These are phyloP conservation scores for Acanthochromis polyacanthus DNA, from an alignment of 2,113 vertebrate species.

Conservation along the genomic window DNA sequence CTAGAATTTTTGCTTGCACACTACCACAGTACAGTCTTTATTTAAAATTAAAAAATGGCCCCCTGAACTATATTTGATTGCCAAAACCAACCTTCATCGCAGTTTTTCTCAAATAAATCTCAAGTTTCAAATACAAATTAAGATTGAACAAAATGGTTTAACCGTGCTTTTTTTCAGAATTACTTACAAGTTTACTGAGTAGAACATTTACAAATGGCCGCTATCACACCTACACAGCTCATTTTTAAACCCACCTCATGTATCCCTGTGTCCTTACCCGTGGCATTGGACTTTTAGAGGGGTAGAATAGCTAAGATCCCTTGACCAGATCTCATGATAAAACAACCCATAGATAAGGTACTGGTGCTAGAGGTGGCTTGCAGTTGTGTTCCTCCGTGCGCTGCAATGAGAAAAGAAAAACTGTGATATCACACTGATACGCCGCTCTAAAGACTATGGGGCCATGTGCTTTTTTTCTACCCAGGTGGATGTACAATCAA, in stretches of 20 bases:
- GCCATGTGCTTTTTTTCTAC: conserved; percentile 34
- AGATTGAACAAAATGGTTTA: no score
- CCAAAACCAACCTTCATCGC: neutral
- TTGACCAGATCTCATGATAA: conserved; percentile 71
- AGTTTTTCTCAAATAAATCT: neutral
- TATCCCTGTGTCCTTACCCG: conserved; percentile 60
- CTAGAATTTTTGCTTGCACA: neutral
- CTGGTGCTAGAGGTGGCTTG: conserved; percentile 62
- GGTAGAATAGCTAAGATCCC: conserved; percentile 63
- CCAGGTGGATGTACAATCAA: conserved; percentile 81
- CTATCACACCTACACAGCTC: conserved; percentile 8
- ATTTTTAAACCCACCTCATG: conserved; percentile 24
- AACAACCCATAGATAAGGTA: conserved; percentile 73
- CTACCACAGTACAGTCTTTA: neutral
- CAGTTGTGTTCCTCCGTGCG: conserved; percentile 52
- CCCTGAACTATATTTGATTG: neutral
- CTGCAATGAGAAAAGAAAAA: conserved; percentile 68
- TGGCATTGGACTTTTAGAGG: conserved; percentile 70
- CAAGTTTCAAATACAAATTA: neutral
- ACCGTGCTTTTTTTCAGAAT: neutral
- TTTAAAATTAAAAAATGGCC: neutral
- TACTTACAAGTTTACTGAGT: conserved; percentile 6
- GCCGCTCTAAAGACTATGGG: conserved; percentile 68
- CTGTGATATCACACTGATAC: conserved; percentile 77
- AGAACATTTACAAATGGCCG: conserved; percentile 13